These are phyloP conservation scores for Mirza zaza DNA, from an alignment of 2,113 vertebrate genomes.

Conservation along the genomic window DNA sequence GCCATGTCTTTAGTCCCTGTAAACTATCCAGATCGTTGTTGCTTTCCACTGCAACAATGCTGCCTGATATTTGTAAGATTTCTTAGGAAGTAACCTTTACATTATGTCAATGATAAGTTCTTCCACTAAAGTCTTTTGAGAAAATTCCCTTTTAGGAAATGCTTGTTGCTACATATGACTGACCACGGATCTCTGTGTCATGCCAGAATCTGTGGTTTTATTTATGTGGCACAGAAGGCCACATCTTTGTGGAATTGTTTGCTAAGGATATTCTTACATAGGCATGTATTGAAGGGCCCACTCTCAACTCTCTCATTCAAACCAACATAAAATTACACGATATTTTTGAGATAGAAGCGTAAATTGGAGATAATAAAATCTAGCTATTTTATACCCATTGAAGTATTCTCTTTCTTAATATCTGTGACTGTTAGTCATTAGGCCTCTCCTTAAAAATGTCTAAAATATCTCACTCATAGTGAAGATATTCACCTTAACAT, in stretches of 20 bases:
- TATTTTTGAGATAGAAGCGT: not conserved
- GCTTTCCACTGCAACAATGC: not conserved
- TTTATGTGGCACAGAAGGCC: not conserved
- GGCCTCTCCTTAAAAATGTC: not conserved
- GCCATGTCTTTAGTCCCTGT: not conserved
- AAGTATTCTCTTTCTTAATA: not conserved
- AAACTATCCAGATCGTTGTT: not conserved
- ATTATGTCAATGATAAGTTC: not conserved
- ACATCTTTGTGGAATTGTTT: not conserved
- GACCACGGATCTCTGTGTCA: not conserved
- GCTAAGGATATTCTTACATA: not conserved
- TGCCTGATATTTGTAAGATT: too few species aligned
- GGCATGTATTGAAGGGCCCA: not conserved
- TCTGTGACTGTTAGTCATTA: not conserved
- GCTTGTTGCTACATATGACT: not conserved
- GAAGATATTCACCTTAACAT: not conserved
- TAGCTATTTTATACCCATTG: not conserved
- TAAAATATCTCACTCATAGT: not conserved
- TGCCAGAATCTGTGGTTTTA: not conserved
- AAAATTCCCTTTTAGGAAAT: not conserved
- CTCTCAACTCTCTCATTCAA: not conserved
- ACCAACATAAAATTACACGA: not conserved
- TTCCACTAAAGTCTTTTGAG: not conserved
- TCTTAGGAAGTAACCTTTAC: not conserved
- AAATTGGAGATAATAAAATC: not conserved